phyloP scores from a whole-genome alignment of 1,140 invertebrate genomes.

The Drosophila baimaii region DNA sequence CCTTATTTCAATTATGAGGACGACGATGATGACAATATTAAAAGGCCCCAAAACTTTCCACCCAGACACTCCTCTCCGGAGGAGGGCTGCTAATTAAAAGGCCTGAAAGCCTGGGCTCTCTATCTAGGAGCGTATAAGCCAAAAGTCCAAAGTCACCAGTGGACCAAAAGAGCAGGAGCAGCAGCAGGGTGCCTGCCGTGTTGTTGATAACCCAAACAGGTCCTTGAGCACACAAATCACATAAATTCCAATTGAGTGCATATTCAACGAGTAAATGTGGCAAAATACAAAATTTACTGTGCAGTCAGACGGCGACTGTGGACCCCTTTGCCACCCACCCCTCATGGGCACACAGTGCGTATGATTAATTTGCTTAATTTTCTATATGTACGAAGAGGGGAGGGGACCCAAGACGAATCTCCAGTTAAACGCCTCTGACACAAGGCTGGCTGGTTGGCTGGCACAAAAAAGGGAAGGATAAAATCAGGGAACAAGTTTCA shows the following conservation, averaged over 20 bases:
- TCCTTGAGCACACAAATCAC: constrained; percentile 83
- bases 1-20: constrained; percentile 78
- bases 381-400: constrained; percentile 3
- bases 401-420: constrained; percentile 16
- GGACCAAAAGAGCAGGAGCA: constrained; percentile 13
- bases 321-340: neutral
- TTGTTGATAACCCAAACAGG: constrained; percentile 82
- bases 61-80: constrained; percentile 20
- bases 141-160: constrained; percentile 75
- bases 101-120: constrained; percentile 46
- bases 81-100: constrained; percentile 71
- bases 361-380: constrained; percentile 78
- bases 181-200: constrained; percentile 58
- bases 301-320: constrained; percentile 48
- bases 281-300: constrained; percentile 82
- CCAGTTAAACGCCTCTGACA: constrained; percentile 45
- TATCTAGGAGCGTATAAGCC: constrained; percentile 55
- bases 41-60: constrained; percentile 62
- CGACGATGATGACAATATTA: constrained; percentile 78
- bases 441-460: neutral
- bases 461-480: constrained; percentile 12
- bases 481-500: constrained; percentile 53
- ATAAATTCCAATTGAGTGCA: constrained; percentile 84
- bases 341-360: constrained; percentile 56
- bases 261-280: constrained; percentile 68